Evolutionary conservation across 2,888 invertebrate species (phyloP).

Genomic region (Erynnis tages): DNA sequence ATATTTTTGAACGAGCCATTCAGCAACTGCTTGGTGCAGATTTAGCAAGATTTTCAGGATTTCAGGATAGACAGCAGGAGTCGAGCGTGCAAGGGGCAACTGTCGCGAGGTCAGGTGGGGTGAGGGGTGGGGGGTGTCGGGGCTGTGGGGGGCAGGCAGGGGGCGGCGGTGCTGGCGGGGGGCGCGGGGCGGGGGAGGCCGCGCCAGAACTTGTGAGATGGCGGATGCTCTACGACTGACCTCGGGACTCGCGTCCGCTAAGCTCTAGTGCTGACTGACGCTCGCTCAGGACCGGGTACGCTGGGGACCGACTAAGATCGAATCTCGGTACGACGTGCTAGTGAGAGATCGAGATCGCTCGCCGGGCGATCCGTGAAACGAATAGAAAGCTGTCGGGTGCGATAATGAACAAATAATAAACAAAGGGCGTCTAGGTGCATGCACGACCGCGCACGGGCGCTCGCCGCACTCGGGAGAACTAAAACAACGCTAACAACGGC

Average conservation of each 20-base stretch:
- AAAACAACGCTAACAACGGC: conserved; percentile 81
- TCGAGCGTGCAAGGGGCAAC: conserved; percentile 39
- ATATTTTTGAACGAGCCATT: conserved; percentile 5
- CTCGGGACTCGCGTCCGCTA: conserved; percentile 66
- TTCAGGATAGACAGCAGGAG: conserved; percentile 37
- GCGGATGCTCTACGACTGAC: conserved; percentile 79
- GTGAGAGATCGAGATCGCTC: conserved; percentile 70
- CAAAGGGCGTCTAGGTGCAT: conserved; percentile 79
- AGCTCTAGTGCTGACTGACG: conserved; percentile 59
- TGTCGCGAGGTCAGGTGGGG: conserved; percentile 34
- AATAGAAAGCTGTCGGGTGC: conserved; percentile 79
- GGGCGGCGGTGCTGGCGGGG: conserved; percentile 35
- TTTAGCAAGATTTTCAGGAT: conserved; percentile 31
- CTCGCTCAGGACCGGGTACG: conserved; percentile 62
- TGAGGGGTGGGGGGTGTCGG: conserved; percentile 32
- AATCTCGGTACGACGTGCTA: conserved; percentile 61
- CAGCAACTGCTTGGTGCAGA: conserved; percentile 12
- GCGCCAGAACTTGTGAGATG: conserved; percentile 82
- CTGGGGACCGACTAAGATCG: conserved; percentile 46
- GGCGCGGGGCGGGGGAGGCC: conserved; percentile 45
- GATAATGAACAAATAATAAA: conserved; percentile 77
- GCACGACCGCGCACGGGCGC: conserved; percentile 77
- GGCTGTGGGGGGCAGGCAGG: conserved; percentile 38
- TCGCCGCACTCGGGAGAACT: conserved; percentile 79
- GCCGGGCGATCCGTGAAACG: conserved; percentile 74